These are phyloP conservation scores for Pseudopodoces humilis DNA, from an alignment of 2,113 vertebrate genomes.

Conservation along the genomic window DNA sequence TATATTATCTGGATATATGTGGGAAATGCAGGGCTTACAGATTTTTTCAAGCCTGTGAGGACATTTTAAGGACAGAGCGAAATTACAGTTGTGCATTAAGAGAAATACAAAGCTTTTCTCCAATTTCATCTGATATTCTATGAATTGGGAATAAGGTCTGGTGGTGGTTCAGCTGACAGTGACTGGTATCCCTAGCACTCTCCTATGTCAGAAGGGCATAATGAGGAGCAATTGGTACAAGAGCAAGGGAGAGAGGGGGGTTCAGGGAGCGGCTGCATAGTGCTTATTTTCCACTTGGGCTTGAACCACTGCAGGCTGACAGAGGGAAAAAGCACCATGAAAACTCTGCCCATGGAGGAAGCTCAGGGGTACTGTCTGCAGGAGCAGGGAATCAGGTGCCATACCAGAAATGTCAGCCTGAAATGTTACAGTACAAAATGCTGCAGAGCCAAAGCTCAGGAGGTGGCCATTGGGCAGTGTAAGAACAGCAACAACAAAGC, in stretches of 20 bases:
- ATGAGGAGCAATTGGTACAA: neutral
- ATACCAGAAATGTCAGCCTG: neutral
- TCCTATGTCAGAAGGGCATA: neutral
- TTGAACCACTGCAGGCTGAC: neutral
- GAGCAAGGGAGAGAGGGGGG: neutral
- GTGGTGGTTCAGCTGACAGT: neutral
- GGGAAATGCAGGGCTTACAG: neutral
- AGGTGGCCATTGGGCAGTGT: neutral
- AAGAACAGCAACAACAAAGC: neutral
- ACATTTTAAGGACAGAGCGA: neutral
- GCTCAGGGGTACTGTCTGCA: neutral
- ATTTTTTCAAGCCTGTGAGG: neutral
- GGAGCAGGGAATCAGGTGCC: neutral
- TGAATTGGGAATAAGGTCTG: neutral
- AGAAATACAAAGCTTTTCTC: neutral
- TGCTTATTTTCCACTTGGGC: neutral
- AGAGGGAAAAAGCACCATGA: neutral
- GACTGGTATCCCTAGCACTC: neutral
- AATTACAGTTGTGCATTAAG: neutral
- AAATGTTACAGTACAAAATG: neutral
- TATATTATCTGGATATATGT: neutral
- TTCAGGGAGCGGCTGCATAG: rapidly evolving
- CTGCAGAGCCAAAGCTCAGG: neutral
- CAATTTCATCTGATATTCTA: neutral
- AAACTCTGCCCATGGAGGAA: neutral